Conservation (phyloP, 2,888 invertebrate genomes). For the Eudemis profundana region DNA sequence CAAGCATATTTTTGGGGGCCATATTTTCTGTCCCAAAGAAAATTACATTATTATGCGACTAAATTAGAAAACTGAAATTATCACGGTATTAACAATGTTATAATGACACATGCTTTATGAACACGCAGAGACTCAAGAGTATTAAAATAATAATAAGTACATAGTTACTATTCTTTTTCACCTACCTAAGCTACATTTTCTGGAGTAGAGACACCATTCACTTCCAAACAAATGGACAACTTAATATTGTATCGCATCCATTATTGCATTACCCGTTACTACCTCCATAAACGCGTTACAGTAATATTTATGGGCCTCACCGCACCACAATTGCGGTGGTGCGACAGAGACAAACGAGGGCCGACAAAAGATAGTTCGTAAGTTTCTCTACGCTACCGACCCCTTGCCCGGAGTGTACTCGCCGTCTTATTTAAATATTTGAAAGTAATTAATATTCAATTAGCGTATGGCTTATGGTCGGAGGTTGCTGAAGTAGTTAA, state of each 20-base stretch:
- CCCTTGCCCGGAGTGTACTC: constrained; percentile 7
- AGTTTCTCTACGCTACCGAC: constrained; percentile 45
- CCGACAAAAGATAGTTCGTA: constrained; percentile 67
- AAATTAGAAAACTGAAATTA: no score
- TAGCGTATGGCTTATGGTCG: constrained; percentile 23
- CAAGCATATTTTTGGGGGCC: no score
- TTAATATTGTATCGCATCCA: constrained; percentile 26
- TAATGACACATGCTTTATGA: no score
- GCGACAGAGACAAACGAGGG: constrained; percentile 70
- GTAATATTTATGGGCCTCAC: constrained; percentile 62
- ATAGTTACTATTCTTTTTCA: no score
- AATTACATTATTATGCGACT: no score
- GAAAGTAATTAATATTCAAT: constrained; percentile 41
- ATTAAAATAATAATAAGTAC: no score
- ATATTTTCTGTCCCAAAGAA: no score
- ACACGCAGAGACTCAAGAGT: no score
- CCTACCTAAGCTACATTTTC: not conserved
- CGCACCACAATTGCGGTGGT: constrained; percentile 58
- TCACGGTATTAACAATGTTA: no score
- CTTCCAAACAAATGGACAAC: not conserved
- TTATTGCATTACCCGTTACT: constrained; percentile 51
- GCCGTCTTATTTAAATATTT: constrained; percentile 41
- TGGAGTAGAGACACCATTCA: not conserved
- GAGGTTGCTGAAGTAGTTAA: constrained; percentile 26
- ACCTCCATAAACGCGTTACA: constrained; percentile 56